Evolutionary conservation across 2,113 vertebrate genomes (phyloP), one percentile per base, ranked within the genome.

Genomic region (Hypocryptadius cinnamomeus): DNA sequence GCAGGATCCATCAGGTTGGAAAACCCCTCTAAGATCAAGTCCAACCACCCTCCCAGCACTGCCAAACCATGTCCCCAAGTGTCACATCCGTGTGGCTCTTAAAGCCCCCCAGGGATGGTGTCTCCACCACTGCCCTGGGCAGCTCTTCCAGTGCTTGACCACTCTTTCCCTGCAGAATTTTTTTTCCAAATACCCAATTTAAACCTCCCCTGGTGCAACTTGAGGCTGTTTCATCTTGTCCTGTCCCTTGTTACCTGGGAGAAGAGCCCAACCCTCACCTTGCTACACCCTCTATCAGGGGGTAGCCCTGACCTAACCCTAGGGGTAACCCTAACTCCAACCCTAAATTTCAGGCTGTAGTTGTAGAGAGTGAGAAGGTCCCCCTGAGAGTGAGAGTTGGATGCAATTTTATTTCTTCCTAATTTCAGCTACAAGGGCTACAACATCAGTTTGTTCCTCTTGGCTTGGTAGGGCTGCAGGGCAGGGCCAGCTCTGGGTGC

Each of bases 21-120:
- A 80, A 72, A 57, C 8, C 18, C 18, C 37, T 37, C 53, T 66
- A 9, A 60, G 53, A 40, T 25, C 35, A 42, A 25, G 39, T 7
- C 28, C 11, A 53, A 1, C 13, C 19, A 10, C 4, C 18, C 14
- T 45, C 61, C 45, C n/a, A 66, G 20, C 53, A 25, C 39, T 25
- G 45, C 45, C 19, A 51, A 66, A 44, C 19, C 60, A 57, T 0
- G 14, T 53, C 70, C 40, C 40, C 70, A 31, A 1, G 24, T 31
- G 40, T 39, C 78, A 76, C 47, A 39, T 35, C 69, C 45, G 23
- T 0, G 1, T 0, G 1, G 3, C 27, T 66, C 45, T 81, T 39
- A 25, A 66, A 66, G 16, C 37, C 19, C 15, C 8, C 4, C 23
- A 19, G 51, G 20, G 13, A 5, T n/a, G 39, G 30, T 5, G 61